Evolutionary conservation across 2,113 vertebrate genomes (phyloP).

Genomic region (Nibea albiflora): DNA sequence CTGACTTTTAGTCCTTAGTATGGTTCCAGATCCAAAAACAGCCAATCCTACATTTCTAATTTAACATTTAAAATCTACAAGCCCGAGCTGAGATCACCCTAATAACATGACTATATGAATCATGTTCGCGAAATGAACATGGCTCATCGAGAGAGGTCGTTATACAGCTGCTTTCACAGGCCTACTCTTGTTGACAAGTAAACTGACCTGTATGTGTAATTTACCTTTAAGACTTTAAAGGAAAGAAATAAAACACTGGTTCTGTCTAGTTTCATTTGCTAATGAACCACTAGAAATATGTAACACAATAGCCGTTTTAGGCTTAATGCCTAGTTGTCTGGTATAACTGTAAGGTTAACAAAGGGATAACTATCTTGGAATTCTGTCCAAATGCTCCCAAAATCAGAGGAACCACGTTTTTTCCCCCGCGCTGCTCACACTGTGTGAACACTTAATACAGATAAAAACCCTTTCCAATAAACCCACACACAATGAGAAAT

Average conservation of each 20-base stretch:
- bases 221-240: neutral
- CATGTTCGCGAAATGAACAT: neutral
- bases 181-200: neutral
- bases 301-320: neutral
- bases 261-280: neutral
- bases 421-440: neutral
- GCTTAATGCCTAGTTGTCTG: neutral
- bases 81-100: neutral
- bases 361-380: neutral
- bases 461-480: neutral
- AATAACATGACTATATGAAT: neutral
- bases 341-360: neutral
- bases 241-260: neutral
- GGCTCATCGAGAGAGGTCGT: neutral
- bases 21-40: too few species aligned
- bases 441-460: neutral
- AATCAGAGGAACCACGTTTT: neutral
- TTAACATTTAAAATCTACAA: neutral
- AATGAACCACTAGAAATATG: neutral
- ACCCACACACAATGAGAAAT: conserved; percentile 3
- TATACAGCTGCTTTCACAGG: neutral
- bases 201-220: neutral
- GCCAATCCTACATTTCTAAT: too few species aligned
- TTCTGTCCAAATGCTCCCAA: neutral
- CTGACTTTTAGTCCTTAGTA: neutral